Base-by-base conservation (phyloP, 1,140 invertebrate genomes). In the Heliconius congener region DNA sequence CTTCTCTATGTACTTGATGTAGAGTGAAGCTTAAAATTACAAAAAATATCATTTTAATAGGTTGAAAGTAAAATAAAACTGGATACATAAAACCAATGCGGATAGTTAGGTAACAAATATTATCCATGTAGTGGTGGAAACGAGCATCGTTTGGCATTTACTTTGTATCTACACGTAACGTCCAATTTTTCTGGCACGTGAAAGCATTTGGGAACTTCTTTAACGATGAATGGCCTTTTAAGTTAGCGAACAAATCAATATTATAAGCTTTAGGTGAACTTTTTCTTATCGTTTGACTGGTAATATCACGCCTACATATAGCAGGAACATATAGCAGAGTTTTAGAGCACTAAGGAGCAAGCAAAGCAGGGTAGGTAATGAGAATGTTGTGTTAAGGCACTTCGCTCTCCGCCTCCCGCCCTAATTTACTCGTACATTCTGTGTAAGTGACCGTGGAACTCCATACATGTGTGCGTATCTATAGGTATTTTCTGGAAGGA, bases 71-170 rank as follows among this genome's bases (percentile, higher is more conserved):
- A 55, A 55, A 55, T 13, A 46, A 46, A 46, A 9, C 11, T 46
- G 11, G 13, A 46, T 46, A 46, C 42, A 46, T 46, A 18, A 55
- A 55, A 37, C 8, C 50, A 74, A 57, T 74, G 73, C 73, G 30
- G 73, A 30, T 46, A 74, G 27, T 74, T 74, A 37, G 52, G 52
- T 74, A 74, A 74, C 52, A 50, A 73, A 73, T 50, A 73, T 34
- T 74, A 55, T 60, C 73, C 19, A 57, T 52, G 30, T 60, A 37
- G 52, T 23, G 37, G 27, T 74, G 34, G 39, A 52, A 23, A 46
- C 23, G 23, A 55, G 73, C 27, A 55, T 37, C 73, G 52, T 57
- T 74, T 57, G 73, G 27, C 73, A 60, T 74, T 74, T 74, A 39
- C 73, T 55, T 34, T 37, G 73, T 74, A 57, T 57, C n/a, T 57